Percentiles rank a stretch among this genome's conserved stretches.
Conservation (phyloP, 2,797 vertebrate species). For the Epinephelus malabaricus region DNA sequence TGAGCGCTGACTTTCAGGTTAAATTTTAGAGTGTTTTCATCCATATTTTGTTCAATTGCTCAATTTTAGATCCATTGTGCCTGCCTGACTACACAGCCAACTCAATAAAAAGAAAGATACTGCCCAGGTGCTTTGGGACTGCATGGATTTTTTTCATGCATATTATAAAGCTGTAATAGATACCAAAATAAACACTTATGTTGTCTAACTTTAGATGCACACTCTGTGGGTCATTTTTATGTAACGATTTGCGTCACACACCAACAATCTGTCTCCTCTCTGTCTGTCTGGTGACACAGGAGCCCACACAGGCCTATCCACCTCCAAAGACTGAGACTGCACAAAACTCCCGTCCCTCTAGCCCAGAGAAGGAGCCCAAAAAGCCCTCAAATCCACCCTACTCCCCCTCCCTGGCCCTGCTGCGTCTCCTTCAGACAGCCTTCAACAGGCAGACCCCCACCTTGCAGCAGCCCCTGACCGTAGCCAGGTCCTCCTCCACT, state of each 20-base stretch:
- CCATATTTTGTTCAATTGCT: neutral
- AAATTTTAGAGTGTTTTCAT: neutral
- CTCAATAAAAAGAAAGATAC: neutral
- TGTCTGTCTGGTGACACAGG: slow-evolving; percentile 63
- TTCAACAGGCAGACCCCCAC: slow-evolving; percentile 87
- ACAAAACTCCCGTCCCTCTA: slow-evolving; percentile 54
- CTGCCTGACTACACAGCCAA: neutral
- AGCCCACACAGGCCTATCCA: slow-evolving; percentile 67
- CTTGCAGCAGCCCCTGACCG: slow-evolving; percentile 48
- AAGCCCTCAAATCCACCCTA: slow-evolving; percentile 64
- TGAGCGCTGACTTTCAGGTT: neutral
- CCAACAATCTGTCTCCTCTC: slow-evolving; percentile 14
- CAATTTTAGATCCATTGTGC: neutral
- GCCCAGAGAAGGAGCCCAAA: slow-evolving; percentile 61
- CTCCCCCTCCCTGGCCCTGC: slow-evolving; percentile 85
- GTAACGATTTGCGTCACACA: neutral
- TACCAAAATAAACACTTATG: neutral
- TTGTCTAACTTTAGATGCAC: neutral
- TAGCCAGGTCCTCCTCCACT: slow-evolving; percentile 34
- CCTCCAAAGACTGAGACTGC: slow-evolving; percentile 56
- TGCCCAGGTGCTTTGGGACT: neutral
- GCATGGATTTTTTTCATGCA: neutral
- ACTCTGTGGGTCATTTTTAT: neutral
- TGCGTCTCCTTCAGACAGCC: slow-evolving; percentile 91
- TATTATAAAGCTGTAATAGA: slow-evolving; percentile 4